Base-by-base conservation (phyloP, 2,888 invertebrate genomes). In the Cheilosia urbana region DNA sequence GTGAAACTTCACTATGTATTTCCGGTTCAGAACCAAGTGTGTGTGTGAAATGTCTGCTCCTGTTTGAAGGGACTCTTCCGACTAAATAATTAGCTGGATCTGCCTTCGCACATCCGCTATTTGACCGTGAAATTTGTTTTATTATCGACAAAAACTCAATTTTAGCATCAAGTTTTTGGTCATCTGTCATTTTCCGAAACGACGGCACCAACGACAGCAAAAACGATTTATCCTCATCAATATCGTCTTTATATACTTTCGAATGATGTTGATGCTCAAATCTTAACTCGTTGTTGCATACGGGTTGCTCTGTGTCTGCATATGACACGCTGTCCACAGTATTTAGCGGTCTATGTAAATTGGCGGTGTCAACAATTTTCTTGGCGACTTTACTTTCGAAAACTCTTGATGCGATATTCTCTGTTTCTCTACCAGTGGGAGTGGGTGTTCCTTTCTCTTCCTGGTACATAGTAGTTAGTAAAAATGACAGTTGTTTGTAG, bases 161-260 rank as follows among this genome's bases (percentile, higher is more conserved):
- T 13, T 68, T 57, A 3, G 42, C 55, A 11, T 45, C 55, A 21
- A 68, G 17, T 55, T 68, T 57, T 15, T 55, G 30, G 7, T 30
- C 19, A 9, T 68, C 55, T 2, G 19, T 45, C 42, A 68, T 45
- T 57, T 24, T 55, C 9, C 68, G 21, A 27, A 68, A 57, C 2
- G 55, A 45, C n/a, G 57, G 55, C 17, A 68, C 55, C 15, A 68
- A 21, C 4, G 68, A 68, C 1, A 57, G 21, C 30, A 68, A 37
- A 45, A 57, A 68, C 0, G 42, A 19, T 24, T 55, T 45, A 13
- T 57, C 68, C 2, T 68, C 68, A 17, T 68, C 45, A 19, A 68
- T 45, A 11, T 68, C 45, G 7, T 45, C 45, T 34, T n/a, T 37
- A 47, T 34, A 34, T 9, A 34, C 34, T 34, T 34, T 34, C 34